phyloP scores from a whole-genome alignment of 2,888 invertebrate species.

The Leptinotarsa tumamoca region DNA sequence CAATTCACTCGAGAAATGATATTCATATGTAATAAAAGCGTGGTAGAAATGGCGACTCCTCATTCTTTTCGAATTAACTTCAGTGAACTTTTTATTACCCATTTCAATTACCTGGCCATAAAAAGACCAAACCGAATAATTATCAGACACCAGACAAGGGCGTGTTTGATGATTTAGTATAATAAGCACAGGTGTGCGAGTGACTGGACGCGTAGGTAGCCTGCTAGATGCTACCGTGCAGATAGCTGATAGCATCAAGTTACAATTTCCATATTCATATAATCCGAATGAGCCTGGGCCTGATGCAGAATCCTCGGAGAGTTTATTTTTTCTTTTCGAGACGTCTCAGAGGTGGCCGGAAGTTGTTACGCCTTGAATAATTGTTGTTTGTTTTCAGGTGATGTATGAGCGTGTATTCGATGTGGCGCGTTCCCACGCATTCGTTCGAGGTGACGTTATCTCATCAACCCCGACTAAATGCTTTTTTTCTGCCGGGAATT shows the following conservation, averaged over 20 bases:
- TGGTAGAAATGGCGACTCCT: not conserved
- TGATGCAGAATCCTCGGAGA: slow-evolving; percentile 40
- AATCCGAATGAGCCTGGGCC: slow-evolving; percentile 33
- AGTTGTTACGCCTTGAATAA: slow-evolving; percentile 37
- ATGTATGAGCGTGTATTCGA: slow-evolving; percentile 5
- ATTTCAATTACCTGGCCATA: not conserved
- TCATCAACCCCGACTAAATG: not conserved
- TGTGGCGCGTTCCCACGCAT: slow-evolving; percentile 20
- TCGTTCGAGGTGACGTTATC: not conserved
- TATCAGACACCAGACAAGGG: slow-evolving; percentile 25
- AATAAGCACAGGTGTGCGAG: slow-evolving; percentile 42
- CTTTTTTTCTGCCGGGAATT: not conserved
- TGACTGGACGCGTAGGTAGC: slow-evolving; percentile 41
- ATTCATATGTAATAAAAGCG: too few species aligned
- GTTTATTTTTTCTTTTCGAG: slow-evolving; percentile 18
- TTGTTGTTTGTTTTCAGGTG: slow-evolving; percentile 20
- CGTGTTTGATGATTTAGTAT: slow-evolving; percentile 35
- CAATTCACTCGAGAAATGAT: too few species aligned
- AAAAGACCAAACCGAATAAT: slow-evolving; percentile 27
- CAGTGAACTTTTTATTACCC: not conserved
- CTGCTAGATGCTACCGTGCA: slow-evolving; percentile 53
- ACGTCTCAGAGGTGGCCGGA: slow-evolving; percentile 49
- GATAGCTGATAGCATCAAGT: slow-evolving; percentile 55
- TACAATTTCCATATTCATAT: slow-evolving; percentile 56
- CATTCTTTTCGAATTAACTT: not conserved